Evolutionary conservation across 2,888 invertebrate genomes (phyloP).

Genomic region (Ramazzottius varieornatus): DNA sequence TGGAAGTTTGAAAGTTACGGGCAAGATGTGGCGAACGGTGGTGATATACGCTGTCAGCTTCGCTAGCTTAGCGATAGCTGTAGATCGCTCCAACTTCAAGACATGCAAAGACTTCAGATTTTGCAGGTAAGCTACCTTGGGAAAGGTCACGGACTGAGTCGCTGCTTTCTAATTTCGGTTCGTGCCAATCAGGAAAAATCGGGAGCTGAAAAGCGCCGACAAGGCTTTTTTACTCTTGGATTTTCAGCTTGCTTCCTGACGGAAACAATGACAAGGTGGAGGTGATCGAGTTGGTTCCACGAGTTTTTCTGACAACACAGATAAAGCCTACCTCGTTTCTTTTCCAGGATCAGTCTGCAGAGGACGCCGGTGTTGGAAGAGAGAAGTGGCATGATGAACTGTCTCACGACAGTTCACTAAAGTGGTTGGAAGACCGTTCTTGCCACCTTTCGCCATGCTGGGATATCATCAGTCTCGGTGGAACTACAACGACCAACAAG

Average conservation of each 20-base stretch:
- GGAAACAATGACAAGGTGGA: conserved; percentile 11
- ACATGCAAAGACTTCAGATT: neutral
- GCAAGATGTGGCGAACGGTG: no score
- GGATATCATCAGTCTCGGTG: conserved; percentile 91
- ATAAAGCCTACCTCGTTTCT: no score
- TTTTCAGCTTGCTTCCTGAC: neutral
- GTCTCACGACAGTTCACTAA: conserved; percentile 59
- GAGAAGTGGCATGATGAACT: conserved; percentile 5
- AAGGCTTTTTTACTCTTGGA: no score
- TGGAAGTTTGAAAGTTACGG: no score
- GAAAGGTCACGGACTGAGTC: neutral
- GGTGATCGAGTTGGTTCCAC: no score
- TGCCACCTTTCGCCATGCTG: conserved; percentile 69
- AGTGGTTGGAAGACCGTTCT: conserved; percentile 58
- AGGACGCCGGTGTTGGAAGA: conserved; percentile 6
- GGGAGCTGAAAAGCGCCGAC: no score
- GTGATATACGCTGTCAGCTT: no score
- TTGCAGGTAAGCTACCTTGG: neutral
- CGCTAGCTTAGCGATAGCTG: neutral
- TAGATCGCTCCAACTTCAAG: neutral
- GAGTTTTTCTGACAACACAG: no score
- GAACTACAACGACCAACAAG: conserved; percentile 94
- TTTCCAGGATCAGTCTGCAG: no score
- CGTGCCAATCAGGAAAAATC: no score
- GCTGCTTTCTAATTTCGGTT: neutral